phyloP scores from a whole-genome alignment of 2,113 vertebrate species.

The Otocyon megalotis region DNA sequence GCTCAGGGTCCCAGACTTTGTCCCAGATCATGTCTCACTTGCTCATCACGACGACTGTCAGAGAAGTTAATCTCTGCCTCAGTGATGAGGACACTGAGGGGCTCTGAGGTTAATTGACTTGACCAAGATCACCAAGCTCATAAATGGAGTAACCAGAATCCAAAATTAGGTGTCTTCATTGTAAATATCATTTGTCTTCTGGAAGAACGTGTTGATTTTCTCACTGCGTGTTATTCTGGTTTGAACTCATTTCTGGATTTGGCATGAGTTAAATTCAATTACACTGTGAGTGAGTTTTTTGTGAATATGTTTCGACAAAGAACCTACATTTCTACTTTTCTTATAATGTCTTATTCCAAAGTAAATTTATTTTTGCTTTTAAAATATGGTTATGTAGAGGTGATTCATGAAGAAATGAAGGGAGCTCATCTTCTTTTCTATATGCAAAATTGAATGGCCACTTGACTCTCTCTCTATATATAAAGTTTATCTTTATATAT shows the following conservation, averaged over 20 bases:
- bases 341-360: neutral
- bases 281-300: neutral
- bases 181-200: neutral
- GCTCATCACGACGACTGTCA: neutral
- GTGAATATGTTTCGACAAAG: neutral
- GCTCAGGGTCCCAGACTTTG: neutral
- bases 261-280: neutral
- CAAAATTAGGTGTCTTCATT: neutral
- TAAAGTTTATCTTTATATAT: neutral
- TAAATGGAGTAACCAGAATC: neutral
- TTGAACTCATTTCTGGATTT: neutral
- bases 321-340: neutral
- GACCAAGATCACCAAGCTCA: neutral
- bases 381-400: neutral
- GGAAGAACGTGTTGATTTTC: neutral
- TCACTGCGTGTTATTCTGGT: neutral
- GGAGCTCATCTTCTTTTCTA: neutral
- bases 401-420: neutral
- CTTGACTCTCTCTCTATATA: neutral
- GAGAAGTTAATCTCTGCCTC: neutral
- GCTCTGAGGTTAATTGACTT: neutral
- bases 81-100: neutral
- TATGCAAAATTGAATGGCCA: fast-evolving
- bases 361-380: neutral
- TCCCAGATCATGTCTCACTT: no score